These are phyloP conservation scores for Nannoperca australis DNA, from an alignment of 2,797 vertebrate species.

Conservation along the genomic window DNA sequence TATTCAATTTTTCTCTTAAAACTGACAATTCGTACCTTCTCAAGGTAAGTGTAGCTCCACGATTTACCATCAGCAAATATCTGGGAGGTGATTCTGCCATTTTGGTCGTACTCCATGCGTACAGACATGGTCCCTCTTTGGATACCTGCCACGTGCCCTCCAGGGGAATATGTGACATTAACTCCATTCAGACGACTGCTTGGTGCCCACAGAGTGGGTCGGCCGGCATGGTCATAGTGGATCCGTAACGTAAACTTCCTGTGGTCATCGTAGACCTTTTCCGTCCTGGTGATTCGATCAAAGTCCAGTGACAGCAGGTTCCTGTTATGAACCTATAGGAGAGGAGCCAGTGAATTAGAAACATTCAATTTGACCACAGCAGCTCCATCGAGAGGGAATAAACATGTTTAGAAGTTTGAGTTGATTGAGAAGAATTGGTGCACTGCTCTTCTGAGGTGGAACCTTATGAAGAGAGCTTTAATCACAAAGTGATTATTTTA, in stretches of 20 bases:
- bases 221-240: constrained; percentile 94
- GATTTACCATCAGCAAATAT: constrained; percentile 98
- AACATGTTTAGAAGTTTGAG: constrained; percentile 34
- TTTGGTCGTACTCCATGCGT: constrained; percentile 97
- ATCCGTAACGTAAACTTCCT: constrained; percentile 97
- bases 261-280: constrained; percentile 99
- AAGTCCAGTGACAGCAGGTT: constrained; percentile 97
- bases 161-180: constrained; percentile 95
- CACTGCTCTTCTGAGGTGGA: constrained; percentile 49
- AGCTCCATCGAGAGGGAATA: constrained; percentile 17
- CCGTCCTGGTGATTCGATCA: constrained; percentile 96
- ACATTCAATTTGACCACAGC: constrained; percentile 18
- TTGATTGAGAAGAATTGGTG: constrained; percentile 30
- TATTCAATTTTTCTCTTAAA: constrained; percentile 24
- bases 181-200: constrained; percentile 96
- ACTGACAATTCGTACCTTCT: constrained; percentile 87
- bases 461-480: constrained; percentile 52
- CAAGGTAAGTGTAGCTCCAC: constrained; percentile 98
- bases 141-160: constrained; percentile 95
- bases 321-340: constrained; percentile 94
- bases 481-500: constrained; percentile 64
- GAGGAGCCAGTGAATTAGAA: constrained; percentile 11
- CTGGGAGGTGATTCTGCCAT: constrained; percentile 93
- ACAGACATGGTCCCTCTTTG: constrained; percentile 98
- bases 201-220: constrained; percentile 98